phyloP scores from a whole-genome alignment of 2,888 invertebrate genomes.

The Standfussiana lucernea region DNA sequence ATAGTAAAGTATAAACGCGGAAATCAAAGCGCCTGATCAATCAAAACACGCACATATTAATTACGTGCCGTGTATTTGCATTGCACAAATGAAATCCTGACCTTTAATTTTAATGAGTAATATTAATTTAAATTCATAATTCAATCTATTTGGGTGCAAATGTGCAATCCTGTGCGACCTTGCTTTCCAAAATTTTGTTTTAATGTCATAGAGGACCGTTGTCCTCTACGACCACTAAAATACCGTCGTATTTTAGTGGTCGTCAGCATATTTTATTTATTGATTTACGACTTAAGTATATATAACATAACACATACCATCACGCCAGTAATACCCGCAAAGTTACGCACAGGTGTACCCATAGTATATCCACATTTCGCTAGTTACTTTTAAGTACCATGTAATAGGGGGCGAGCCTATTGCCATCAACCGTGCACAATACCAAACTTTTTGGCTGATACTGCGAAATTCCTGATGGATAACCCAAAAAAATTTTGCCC shows the following conservation, averaged over 20 bases:
- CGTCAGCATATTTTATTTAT: background rate
- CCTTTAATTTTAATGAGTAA: background rate
- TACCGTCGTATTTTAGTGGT: too few relatives aligned
- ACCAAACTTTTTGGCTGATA: too few relatives aligned
- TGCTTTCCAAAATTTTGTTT: background rate
- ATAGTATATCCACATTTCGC: background rate
- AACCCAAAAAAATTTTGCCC: background rate
- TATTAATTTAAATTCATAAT: background rate
- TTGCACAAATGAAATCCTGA: constrained; percentile 5
- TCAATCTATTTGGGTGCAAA: background rate
- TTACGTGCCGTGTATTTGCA: background rate
- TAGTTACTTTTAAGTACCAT: too few relatives aligned
- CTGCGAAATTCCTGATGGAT: background rate
- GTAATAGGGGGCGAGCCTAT: background rate
- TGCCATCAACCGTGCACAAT: background rate
- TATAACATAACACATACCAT: background rate
- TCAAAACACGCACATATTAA: background rate
- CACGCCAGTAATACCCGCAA: background rate
- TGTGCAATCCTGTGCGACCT: background rate
- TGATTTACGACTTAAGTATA: background rate
- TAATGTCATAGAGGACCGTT: background rate
- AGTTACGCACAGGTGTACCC: background rate
- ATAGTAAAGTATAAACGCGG: background rate
- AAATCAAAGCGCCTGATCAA: background rate
- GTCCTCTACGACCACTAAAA: too few relatives aligned